Evolutionary conservation across 2,888 invertebrate genomes (phyloP), one percentile per base, ranked within the genome.

Genomic region (Trisateles emortualis): DNA sequence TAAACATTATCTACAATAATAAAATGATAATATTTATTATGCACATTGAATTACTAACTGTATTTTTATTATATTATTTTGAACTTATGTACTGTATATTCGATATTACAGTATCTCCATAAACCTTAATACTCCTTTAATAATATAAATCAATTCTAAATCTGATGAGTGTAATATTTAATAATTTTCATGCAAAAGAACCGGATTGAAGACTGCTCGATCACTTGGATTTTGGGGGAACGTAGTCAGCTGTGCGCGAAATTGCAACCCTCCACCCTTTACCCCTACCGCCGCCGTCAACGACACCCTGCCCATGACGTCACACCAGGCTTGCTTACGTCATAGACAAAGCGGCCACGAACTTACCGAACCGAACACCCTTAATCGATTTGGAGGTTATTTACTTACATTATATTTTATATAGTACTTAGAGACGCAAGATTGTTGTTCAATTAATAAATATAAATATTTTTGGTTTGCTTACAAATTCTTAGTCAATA

Each of bases 201-300:
- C 52, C 45, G 68, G 46, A 36, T 63, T 53, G 53, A 51, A 49
- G 47, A 41, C 51, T 52, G 52, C 30, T 47, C 57, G 60, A 69
- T 76, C 72, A 72, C 69, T 71, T 72, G 74, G 72, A 74, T 83
- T 85, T 83, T 59, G 76, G 80, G 74, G 72, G 75, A 81, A 79
- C 74, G 76, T 79, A 87, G 86, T 86, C 90, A 90, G 89, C 89
- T 88, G 89, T 83, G 86, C 83, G 83, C 83, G 80, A 87, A 87
- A 88, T 87, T 87, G 78, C 77, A 78, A 75, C 75, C 74, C 76
- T 78, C 74, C 74, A 72, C 76, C 62, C 76, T 62, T 66, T 55
- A 49, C 66, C 77, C 77, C 61, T 59, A 39, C 47, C 59, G 49
- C 47, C 59, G 49, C 67, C 71, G 79, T 79, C 83, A 77, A 58